Percentiles rank a stretch among this genome's conserved stretches.
Evolutionary conservation across 2,797 vertebrate genomes (phyloP).

Genomic region (Gouania willdenowi): DNA sequence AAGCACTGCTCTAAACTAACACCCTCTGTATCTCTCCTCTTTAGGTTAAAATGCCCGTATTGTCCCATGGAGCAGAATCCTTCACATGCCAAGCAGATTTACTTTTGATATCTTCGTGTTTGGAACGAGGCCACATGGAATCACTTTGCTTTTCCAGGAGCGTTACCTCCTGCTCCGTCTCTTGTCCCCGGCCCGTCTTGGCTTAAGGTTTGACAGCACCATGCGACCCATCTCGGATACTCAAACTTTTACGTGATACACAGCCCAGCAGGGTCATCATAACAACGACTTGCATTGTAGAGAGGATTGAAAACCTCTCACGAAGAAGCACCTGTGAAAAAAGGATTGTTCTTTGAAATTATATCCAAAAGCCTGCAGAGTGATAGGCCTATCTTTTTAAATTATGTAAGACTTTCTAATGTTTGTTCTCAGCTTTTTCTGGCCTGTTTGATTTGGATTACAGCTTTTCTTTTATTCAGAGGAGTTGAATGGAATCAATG

Average conservation of each 20-base stretch:
- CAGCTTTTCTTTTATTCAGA: conserved; percentile 40
- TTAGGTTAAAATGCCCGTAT: conserved; percentile 90
- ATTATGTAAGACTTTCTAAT: conserved; percentile 58
- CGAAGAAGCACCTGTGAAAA: conserved; percentile 50
- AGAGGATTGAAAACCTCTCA: conserved; percentile 46
- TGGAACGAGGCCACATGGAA: conserved; percentile 61
- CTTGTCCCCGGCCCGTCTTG: conserved; percentile 42
- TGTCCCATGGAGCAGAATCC: conserved; percentile 93
- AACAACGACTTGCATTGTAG: conserved; percentile 45
- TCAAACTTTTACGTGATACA: conserved; percentile 53
- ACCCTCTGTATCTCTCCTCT: conserved; percentile 5
- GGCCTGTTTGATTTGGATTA: conserved; percentile 52
- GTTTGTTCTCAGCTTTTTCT: conserved; percentile 49
- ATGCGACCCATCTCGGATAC: conserved; percentile 39
- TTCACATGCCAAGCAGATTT: conserved; percentile 89
- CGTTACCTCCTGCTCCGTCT: conserved; percentile 51
- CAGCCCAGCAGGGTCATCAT: conserved; percentile 51
- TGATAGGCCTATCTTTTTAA: conserved; percentile 63
- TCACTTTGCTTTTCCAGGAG: conserved; percentile 55
- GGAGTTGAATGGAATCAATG: conserved; percentile 52
- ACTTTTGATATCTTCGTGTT: conserved; percentile 79
- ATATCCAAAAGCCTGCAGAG: conserved; percentile 63
- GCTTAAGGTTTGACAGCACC: conserved; percentile 63
- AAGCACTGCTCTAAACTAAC: too few relatives aligned
- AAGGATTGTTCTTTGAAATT: conserved; percentile 55